Evolutionary conservation across 2,797 vertebrate genomes (phyloP), one percentile per base, ranked within the genome.

Genomic region (Salmo trutta): DNA sequence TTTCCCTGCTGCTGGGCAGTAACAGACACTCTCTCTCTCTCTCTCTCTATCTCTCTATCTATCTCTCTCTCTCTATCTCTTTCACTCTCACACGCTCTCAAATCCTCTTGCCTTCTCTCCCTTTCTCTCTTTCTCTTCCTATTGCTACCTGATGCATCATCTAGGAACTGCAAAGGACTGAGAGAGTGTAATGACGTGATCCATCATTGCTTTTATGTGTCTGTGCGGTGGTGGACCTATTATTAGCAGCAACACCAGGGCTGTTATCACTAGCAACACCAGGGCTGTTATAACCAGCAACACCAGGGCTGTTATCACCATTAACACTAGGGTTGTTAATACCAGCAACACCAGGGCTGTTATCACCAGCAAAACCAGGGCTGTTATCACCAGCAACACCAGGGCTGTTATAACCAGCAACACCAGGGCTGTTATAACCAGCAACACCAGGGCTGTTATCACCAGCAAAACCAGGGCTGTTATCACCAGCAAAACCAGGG

Each of bases 11-110:
- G 73, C 31, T 47, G 3, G 31, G 47, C 24, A 64, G 29, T 29
- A 15, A 29, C 75, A 71, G 75, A 72, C 59, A 70, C 62, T 2
- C 69, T 74, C 64, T 69, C 16, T 16, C 36, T 53, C 53, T 71
- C 69, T 74, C 72, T 73, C 72, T 51, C 24, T 31, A 27, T 71
- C 73, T 16, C 24, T 73, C 17, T 10, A 5, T 71, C 54, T 51
- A 36, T 53, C 71, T 54, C 24, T 54, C 14, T 76, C 80, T 27
- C 69, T 51, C 81, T 64, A 59, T 68, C 53, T 74, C 52, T 29
- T 19, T 59, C 16, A 74, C 80, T n/a, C 71, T 54, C 81, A 66
- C 62, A 65, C 41, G 71, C 52, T 67, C n/a, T 52, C 27, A 0
- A 0, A 66, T 47, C 73, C 52, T 67, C 21, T 54, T 14, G 75